phyloP scores from a whole-genome alignment of 2,888 invertebrate species.

The Drosophila cognata region DNA sequence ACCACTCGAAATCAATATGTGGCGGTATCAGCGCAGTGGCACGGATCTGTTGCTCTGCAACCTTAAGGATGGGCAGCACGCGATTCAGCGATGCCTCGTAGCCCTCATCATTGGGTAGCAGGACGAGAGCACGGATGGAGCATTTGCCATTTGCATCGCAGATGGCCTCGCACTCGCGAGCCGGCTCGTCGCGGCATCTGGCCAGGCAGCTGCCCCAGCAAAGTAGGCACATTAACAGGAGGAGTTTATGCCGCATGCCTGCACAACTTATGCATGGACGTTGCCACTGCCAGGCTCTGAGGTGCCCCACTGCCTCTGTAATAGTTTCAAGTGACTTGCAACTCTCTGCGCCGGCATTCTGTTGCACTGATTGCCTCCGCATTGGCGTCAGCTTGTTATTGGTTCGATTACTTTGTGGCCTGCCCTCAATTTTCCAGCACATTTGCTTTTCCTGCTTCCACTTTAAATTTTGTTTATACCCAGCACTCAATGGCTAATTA shows the following conservation, averaged over 20 bases:
- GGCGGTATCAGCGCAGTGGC: constrained; percentile 86
- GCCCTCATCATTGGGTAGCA: constrained; percentile 87
- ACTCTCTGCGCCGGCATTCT: constrained; percentile 10
- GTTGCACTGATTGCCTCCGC: constrained; percentile 25
- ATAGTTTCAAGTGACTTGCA: constrained; percentile 29
- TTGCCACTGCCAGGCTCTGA: constrained; percentile 5
- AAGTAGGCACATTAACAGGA: constrained; percentile 34
- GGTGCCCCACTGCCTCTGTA: background rate
- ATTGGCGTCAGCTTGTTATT: constrained; percentile 14
- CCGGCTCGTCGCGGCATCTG: constrained; percentile 77
- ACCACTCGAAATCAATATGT: constrained; percentile 87
- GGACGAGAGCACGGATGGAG: constrained; percentile 88
- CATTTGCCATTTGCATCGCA: constrained; percentile 84
- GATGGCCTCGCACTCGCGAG: constrained; percentile 81
- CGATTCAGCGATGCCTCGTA: constrained; percentile 87
- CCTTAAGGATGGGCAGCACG: constrained; percentile 88
- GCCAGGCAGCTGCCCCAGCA: constrained; percentile 41
- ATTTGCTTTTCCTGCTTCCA: constrained; percentile 6
- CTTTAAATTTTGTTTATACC: constrained; percentile 9
- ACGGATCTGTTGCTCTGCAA: constrained; percentile 87
- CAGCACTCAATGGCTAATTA: constrained; percentile 40
- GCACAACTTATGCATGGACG: constrained; percentile 6
- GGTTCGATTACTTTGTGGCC: background rate
- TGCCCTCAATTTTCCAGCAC: background rate
- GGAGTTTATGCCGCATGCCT: constrained; percentile 28